Conservation (phyloP, 2,113 vertebrate genomes). For the Tylochromis polylepis region DNA sequence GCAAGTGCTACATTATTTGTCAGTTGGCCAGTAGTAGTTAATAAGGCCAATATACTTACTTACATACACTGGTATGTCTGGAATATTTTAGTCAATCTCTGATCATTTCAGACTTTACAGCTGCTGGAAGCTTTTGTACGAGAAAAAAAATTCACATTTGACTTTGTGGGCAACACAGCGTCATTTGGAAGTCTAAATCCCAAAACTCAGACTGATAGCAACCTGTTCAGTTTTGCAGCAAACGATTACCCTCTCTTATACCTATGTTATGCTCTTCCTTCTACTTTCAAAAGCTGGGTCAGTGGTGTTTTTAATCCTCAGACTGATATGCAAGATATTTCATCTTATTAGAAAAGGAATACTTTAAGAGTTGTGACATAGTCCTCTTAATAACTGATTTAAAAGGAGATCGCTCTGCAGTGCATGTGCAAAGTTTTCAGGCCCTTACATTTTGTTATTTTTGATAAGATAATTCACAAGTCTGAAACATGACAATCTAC, state of each 20-base stretch:
- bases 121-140: not conserved
- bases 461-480: too few relatives aligned
- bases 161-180: not conserved
- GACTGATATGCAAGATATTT: not conserved
- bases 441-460: not conserved
- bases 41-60: not conserved
- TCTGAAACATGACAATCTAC: too few relatives aligned
- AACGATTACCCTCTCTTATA: not conserved
- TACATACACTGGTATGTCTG: not conserved
- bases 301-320: not conserved
- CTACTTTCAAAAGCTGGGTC: not conserved
- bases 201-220: not conserved
- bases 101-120: not conserved
- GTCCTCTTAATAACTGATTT: not conserved
- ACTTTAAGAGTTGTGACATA: not conserved
- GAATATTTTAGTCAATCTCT: not conserved
- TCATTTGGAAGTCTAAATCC: not conserved
- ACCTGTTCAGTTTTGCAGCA: not conserved
- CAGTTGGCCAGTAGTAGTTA: not conserved
- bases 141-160: not conserved
- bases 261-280: not conserved
- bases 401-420: accelerated
- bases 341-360: not conserved
- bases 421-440: not conserved
- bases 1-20: not conserved